Evolutionary conservation across 2,113 vertebrate species (phyloP).

Genomic region (Peucedramus taeniatus): DNA sequence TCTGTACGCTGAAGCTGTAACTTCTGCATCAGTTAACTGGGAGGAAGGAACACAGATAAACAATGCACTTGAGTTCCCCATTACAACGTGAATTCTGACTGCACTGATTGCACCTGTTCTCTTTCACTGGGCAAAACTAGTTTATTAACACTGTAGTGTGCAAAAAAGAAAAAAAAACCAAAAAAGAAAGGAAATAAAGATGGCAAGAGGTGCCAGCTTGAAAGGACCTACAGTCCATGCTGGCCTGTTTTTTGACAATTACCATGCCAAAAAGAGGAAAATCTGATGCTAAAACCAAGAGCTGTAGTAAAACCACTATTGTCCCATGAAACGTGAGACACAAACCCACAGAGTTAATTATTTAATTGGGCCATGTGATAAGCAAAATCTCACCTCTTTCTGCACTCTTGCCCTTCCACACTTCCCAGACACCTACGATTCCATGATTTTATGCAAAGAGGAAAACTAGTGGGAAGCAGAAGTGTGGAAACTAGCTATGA

Average conservation of each 20-base stretch:
- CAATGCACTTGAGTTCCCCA: neutral
- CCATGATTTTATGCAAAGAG: neutral
- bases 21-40: neutral
- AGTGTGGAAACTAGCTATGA: neutral
- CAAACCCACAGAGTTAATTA: neutral
- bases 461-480: neutral
- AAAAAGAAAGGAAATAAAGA: neutral
- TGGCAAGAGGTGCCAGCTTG: neutral
- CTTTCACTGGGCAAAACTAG: neutral
- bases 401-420: neutral
- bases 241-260: neutral
- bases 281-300: neutral
- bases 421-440: neutral
- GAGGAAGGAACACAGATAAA: neutral
- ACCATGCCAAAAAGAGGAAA: neutral
- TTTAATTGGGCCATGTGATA: neutral
- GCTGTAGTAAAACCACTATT: neutral
- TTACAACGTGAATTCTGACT: neutral
- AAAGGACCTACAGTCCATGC: neutral
- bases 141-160: neutral
- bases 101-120: neutral
- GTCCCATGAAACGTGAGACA: neutral
- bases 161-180: too few relatives aligned
- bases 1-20: rapidly evolving
- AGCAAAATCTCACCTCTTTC: neutral